A percentile compares a stretch with the other conserved stretches of the same genome.
Evolutionary conservation across 1,140 invertebrate genomes (phyloP).

Genomic region (Zaprionus ghesquierei): DNA sequence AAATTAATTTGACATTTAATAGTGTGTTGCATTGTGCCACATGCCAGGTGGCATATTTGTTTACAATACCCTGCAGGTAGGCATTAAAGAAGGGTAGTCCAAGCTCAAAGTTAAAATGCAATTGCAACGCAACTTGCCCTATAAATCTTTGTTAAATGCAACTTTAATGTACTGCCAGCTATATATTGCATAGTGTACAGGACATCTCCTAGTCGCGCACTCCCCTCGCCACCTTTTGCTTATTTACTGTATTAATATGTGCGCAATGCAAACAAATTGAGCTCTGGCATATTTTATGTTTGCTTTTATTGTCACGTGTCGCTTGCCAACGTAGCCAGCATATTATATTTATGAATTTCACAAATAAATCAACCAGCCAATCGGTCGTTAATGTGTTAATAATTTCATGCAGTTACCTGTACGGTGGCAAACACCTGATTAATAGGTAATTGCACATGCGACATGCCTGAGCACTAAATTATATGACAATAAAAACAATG

Average conservation of each 20-base stretch:
- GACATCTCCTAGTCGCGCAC: neutral
- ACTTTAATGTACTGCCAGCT: neutral
- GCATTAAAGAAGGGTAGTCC: neutral
- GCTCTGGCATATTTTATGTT: conserved; percentile 39
- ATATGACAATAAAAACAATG: neutral
- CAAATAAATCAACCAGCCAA: conserved; percentile 65
- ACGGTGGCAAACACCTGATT: conserved; percentile 27
- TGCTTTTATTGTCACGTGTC: conserved; percentile 61
- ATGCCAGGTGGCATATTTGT: conserved; percentile 24
- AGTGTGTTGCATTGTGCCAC: conserved; percentile 34
- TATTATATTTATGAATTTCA: conserved; percentile 66
- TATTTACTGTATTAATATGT: conserved; percentile 68
- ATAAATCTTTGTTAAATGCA: neutral
- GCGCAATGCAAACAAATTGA: conserved; percentile 54
- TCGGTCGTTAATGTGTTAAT: conserved; percentile 72
- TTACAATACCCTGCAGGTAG: conserved; percentile 7
- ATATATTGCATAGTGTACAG: neutral
- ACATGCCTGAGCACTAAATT: conserved; percentile 2
- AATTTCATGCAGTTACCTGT: conserved; percentile 50
- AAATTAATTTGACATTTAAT: conserved; percentile 74
- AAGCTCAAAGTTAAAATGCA: neutral
- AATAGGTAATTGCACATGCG: conserved; percentile 40
- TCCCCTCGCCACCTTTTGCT: conserved; percentile 1
- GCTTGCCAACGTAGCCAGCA: conserved; percentile 37
- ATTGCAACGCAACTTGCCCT: neutral